Percentiles rank a stretch among this genome's conserved stretches.
phyloP scores from a whole-genome alignment of 2,113 vertebrate genomes.

The Pelvicachromis taeniatus region DNA sequence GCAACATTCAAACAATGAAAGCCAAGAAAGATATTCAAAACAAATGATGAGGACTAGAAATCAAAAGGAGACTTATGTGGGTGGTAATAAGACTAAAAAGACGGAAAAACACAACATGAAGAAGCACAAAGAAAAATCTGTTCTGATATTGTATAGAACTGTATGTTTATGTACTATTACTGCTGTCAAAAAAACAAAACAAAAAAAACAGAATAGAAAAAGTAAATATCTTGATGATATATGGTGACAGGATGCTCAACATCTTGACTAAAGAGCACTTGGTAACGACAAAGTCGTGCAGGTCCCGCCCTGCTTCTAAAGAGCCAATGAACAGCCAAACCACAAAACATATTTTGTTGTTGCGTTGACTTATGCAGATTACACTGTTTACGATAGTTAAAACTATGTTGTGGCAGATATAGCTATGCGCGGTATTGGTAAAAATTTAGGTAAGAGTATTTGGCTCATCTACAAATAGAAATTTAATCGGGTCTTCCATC shows the following conservation, averaged over 20 bases:
- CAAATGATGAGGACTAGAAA: not conserved
- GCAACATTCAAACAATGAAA: not conserved
- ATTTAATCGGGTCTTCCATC: not conserved
- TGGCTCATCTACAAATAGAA: not conserved
- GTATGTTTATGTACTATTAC: not conserved
- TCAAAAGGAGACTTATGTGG: constrained; percentile 2
- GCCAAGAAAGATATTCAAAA: constrained; percentile 25
- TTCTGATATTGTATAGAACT: not conserved
- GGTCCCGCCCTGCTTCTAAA: not conserved
- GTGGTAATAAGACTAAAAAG: not conserved
- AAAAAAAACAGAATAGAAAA: not conserved
- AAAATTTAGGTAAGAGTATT: not conserved
- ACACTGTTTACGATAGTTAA: not conserved
- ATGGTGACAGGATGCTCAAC: not conserved
- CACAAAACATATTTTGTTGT: not conserved
- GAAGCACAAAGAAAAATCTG: not conserved
- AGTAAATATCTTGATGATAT: not conserved
- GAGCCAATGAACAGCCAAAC: not conserved
- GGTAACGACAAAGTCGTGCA: not conserved
- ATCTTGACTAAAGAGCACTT: not conserved
- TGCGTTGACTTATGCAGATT: not conserved
- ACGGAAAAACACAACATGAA: not conserved
- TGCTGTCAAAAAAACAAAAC: not conserved
- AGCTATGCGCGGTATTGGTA: not conserved
- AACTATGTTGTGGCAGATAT: not conserved